phyloP scores from a whole-genome alignment of 2,888 invertebrate species.

The Stenodera caucasica region DNA sequence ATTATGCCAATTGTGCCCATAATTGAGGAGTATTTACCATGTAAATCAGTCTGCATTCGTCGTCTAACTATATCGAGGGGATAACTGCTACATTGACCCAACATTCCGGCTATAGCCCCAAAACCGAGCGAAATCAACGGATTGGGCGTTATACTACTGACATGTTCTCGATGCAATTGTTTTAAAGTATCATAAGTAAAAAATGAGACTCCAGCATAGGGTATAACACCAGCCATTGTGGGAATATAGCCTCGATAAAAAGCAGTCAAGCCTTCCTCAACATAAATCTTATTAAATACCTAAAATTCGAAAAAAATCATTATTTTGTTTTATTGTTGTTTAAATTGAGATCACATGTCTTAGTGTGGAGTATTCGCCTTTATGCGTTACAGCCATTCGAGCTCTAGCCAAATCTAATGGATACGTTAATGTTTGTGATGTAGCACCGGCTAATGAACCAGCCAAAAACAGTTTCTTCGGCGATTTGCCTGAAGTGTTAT shows the following conservation, averaged over 20 bases:
- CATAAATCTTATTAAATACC: constrained; percentile 65
- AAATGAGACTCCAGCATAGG: constrained; percentile 96
- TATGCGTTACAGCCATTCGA: constrained; percentile 92
- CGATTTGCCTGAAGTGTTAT: constrained; percentile 57
- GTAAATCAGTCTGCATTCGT: constrained; percentile 64
- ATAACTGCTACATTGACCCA: constrained; percentile 95
- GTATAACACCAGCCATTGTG: constrained; percentile 91
- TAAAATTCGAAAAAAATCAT: too few relatives aligned
- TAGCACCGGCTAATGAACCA: constrained; percentile 93
- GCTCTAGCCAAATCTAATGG: constrained; percentile 96
- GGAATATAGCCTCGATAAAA: constrained; percentile 88
- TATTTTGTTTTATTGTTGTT: too few relatives aligned
- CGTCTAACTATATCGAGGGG: constrained; percentile 89
- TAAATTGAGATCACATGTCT: constrained; percentile 63
- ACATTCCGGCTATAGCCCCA: constrained; percentile 89
- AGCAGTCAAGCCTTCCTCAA: constrained; percentile 74
- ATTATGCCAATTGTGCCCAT: constrained; percentile 68
- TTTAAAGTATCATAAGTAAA: constrained; percentile 96
- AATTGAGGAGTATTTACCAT: constrained; percentile 66
- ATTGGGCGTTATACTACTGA: constrained; percentile 37
- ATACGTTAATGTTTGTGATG: constrained; percentile 93
- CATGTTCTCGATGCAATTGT: constrained; percentile 62
- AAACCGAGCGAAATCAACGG: constrained; percentile 72
- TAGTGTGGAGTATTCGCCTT: constrained; percentile 68
- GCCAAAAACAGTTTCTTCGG: constrained; percentile 72